A percentile compares a stretch with the other conserved stretches of the same genome.
phyloP scores from a whole-genome alignment of 2,888 invertebrate species.

The Neuroscelio doddi region DNA sequence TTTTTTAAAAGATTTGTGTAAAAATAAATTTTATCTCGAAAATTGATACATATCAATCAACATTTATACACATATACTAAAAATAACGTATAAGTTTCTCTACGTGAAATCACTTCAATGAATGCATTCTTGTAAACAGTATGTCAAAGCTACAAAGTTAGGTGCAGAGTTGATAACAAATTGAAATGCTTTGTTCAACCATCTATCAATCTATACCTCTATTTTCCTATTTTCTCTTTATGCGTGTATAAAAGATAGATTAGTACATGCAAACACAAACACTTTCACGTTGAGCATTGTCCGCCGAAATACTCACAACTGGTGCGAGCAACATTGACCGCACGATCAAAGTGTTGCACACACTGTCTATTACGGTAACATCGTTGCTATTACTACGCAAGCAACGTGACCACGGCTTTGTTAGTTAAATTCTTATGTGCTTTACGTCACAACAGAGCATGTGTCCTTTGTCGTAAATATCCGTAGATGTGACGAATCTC shows the following conservation, averaged over 20 bases:
- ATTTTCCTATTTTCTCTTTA: slow-evolving; percentile 27
- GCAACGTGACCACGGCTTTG: slow-evolving; percentile 34
- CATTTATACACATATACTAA: too few relatives aligned
- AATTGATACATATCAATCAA: too few relatives aligned
- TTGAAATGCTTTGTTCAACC: slow-evolving; percentile 19
- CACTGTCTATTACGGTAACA: slow-evolving; percentile 44
- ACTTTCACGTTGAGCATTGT: slow-evolving; percentile 23
- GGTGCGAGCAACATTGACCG: slow-evolving; percentile 44
- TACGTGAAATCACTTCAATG: slow-evolving; percentile 10
- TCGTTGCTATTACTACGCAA: slow-evolving; percentile 28
- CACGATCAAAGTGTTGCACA: slow-evolving; percentile 52
- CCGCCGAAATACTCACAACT: slow-evolving; percentile 33
- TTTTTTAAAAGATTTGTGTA: too few relatives aligned
- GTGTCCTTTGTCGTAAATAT: too few relatives aligned
- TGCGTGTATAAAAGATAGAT: slow-evolving; percentile 20
- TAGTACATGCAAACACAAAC: slow-evolving; percentile 24
- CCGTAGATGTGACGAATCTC: too few relatives aligned
- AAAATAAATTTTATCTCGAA: too few relatives aligned
- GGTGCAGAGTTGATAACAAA: slow-evolving; percentile 22
- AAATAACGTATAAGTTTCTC: too few relatives aligned
- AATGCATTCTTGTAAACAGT: slow-evolving; percentile 10
- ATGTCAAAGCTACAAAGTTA: slow-evolving; percentile 27
- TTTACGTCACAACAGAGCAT: too few relatives aligned
- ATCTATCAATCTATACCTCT: slow-evolving; percentile 34
- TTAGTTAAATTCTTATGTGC: slow-evolving; percentile 14